Percentiles rank a stretch among this genome's conserved stretches.
Conservation (phyloP, 2,797 vertebrate genomes). For the Syndactyla subalaris region DNA sequence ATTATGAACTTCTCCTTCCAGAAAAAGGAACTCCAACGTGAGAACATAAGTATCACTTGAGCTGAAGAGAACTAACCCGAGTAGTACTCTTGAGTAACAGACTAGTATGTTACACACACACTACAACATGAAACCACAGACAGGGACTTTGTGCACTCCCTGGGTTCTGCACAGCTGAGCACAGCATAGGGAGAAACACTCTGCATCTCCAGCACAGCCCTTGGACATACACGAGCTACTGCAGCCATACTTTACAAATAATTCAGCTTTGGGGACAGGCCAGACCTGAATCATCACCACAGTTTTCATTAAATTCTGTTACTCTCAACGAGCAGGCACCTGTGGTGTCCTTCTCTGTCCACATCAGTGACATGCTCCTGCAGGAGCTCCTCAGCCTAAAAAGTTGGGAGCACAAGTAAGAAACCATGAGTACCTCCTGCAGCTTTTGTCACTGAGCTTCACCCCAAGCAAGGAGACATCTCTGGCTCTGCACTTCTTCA, state of each 20-base stretch:
- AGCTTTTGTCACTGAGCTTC: neutral
- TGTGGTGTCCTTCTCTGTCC: neutral
- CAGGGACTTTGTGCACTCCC: neutral
- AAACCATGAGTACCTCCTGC: neutral
- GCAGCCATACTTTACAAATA: neutral
- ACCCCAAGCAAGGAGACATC: fast-evolving
- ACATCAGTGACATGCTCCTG: fast-evolving
- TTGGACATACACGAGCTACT: fast-evolving
- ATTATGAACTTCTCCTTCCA: neutral
- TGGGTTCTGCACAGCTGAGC: neutral
- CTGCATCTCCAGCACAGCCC: neutral
- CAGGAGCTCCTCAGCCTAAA: neutral
- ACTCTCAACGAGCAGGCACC: neutral
- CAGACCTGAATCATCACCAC: neutral
- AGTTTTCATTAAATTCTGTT: neutral
- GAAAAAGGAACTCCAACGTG: neutral
- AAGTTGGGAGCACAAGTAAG: neutral
- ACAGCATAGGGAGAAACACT: fast-evolving
- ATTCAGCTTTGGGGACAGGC: neutral
- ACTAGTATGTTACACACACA: fast-evolving
- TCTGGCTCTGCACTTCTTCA: neutral
- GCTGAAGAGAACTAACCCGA: neutral
- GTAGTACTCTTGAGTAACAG: neutral
- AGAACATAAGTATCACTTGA: neutral
- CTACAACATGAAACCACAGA: neutral